Conservation (phyloP, 2,113 vertebrate species). For the Barbus barbus region DNA sequence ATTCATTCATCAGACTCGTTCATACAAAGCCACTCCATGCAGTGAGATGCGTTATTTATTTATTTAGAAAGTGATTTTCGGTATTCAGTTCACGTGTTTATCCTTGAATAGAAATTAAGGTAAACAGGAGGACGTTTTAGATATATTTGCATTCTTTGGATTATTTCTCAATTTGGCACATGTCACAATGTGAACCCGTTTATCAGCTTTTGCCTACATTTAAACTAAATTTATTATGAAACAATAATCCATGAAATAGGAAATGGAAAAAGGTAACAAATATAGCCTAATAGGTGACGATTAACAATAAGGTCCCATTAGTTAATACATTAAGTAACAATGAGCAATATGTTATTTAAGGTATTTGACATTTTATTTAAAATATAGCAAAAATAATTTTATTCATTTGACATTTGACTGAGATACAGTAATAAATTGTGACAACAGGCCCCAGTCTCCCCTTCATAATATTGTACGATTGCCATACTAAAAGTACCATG, state of each 20-base stretch:
- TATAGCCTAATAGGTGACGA: too few species aligned
- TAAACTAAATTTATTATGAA: not conserved
- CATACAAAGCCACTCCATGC: not conserved
- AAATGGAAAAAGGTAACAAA: not conserved
- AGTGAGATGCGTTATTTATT: too few species aligned
- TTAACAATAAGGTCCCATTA: too few species aligned
- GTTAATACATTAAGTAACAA: too few species aligned
- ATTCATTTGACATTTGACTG: too few species aligned
- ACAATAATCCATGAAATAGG: not conserved
- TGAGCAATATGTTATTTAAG: too few species aligned
- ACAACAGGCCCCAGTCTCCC: too few species aligned
- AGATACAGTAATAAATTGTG: too few species aligned
- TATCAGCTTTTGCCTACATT: not conserved
- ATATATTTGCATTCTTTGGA: not conserved
- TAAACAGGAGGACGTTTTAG: not conserved
- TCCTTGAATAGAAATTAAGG: not conserved
- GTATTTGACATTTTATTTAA: not conserved
- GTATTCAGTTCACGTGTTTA: not conserved
- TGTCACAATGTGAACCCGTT: not conserved
- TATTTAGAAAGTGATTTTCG: not conserved
- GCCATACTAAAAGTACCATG: too few species aligned
- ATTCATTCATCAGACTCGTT: not conserved
- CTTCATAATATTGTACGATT: too few species aligned
- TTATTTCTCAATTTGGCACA: too few species aligned
- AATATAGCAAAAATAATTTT: too few species aligned